Evolutionary conservation across 2,888 invertebrate genomes (phyloP).

Genomic region (Dexiosoma caninum): DNA sequence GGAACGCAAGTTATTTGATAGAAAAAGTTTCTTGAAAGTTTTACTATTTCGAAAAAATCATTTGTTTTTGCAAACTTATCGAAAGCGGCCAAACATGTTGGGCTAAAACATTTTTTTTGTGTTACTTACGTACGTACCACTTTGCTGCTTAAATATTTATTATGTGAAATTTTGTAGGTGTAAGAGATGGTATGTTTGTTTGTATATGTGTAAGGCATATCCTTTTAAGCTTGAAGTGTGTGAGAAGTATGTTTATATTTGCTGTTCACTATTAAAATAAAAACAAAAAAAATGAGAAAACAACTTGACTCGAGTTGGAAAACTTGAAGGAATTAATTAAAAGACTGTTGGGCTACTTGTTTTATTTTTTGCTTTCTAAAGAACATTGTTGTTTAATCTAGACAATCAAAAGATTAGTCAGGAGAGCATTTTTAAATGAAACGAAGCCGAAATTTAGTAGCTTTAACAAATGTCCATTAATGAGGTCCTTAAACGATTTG

Average conservation of each 20-base stretch:
- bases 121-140: background rate
- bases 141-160: background rate
- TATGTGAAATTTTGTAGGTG: background rate
- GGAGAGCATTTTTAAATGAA: background rate
- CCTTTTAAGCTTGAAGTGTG: background rate
- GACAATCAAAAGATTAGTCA: background rate
- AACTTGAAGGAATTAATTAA: slow-evolving; percentile 51
- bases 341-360: slow-evolving; percentile 17
- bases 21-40: background rate
- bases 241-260: no score
- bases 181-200: background rate
- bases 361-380: background rate
- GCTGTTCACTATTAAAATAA: no score
- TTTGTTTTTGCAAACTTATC: slow-evolving; percentile 8
- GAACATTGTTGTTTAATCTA: background rate
- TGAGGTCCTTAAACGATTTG: no score
- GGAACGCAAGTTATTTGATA: background rate
- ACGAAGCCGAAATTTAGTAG: background rate
- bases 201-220: background rate
- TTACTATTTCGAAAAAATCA: background rate
- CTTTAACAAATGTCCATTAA: no score
- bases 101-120: background rate
- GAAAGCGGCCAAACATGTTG: slow-evolving; percentile 26
- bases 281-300: background rate
- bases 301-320: slow-evolving; percentile 35